Evolutionary conservation across 2,797 vertebrate genomes (phyloP).

Genomic region (Orestias chungarensis): DNA sequence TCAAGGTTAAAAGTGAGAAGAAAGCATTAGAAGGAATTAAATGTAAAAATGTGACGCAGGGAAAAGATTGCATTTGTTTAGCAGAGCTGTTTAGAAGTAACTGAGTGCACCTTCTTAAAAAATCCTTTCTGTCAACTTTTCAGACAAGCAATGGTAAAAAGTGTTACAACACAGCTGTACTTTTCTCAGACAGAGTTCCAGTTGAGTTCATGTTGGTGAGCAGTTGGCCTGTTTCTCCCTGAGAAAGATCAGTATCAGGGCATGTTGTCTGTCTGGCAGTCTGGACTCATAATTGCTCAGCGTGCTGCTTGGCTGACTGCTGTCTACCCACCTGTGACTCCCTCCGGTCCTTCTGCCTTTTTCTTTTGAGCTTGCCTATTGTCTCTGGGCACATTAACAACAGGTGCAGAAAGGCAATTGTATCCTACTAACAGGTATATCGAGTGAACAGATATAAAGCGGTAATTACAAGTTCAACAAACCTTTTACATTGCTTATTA

Average conservation of each 20-base stretch:
- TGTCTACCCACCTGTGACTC: slow-evolving; percentile 55
- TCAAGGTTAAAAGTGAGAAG: slow-evolving; percentile 17
- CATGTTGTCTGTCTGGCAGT: slow-evolving; percentile 63
- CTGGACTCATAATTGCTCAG: slow-evolving; percentile 55
- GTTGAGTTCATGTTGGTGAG: neutral
- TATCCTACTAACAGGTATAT: neutral
- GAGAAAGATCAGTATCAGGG: slow-evolving; percentile 44
- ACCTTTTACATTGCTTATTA: neutral
- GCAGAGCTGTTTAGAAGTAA: neutral
- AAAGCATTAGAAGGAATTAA: neutral
- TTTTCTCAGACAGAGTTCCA: slow-evolving; percentile 28
- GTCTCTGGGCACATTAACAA: neutral
- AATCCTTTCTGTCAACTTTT: slow-evolving; percentile 12
- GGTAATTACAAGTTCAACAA: neutral
- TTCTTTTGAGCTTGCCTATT: slow-evolving; percentile 18
- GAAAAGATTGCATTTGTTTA: neutral
- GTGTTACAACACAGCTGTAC: slow-evolving; percentile 42
- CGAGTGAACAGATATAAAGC: neutral
- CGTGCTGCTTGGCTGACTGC: slow-evolving; percentile 53
- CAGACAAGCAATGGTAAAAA: slow-evolving; percentile 19
- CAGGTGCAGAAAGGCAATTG: neutral
- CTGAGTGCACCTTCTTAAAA: neutral
- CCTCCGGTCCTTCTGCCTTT: slow-evolving; percentile 8
- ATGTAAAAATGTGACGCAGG: neutral
- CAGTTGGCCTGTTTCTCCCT: slow-evolving; percentile 59